These are phyloP conservation scores for Dermatemys mawii DNA, from an alignment of 2,113 vertebrate species.

Conservation along the genomic window DNA sequence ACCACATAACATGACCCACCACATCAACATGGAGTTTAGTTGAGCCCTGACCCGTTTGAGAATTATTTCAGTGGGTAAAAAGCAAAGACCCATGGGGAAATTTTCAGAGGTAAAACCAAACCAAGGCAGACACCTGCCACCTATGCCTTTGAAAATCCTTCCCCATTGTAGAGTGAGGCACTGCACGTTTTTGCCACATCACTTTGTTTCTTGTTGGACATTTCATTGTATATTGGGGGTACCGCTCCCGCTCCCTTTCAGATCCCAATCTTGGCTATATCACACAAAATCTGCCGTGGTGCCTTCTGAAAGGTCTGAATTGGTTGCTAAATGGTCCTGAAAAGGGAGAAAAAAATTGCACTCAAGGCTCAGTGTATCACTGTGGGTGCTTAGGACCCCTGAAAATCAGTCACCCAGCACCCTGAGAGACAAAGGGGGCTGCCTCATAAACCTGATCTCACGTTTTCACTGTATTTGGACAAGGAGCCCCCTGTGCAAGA, in stretches of 20 bases:
- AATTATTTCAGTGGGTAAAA: too few relatives aligned
- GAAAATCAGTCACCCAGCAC: not conserved
- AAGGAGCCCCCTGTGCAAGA: not conserved
- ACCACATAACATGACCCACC: not conserved
- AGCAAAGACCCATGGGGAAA: not conserved
- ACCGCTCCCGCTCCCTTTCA: not conserved
- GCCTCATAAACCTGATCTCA: not conserved
- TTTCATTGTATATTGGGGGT: not conserved
- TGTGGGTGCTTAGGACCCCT: not conserved
- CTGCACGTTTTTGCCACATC: not conserved
- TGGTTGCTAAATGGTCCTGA: not conserved
- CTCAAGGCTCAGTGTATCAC: not conserved
- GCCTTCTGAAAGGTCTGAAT: not conserved
- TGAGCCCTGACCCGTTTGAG: too few relatives aligned
- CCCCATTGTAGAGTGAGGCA: fast-evolving
- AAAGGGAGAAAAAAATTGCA: not conserved
- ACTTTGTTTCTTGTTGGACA: not conserved
- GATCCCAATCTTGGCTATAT: not conserved
- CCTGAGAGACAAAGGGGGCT: not conserved
- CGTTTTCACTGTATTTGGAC: not conserved
- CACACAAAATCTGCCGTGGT: not conserved
- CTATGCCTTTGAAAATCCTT: fast-evolving
- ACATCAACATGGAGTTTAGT: too few relatives aligned
- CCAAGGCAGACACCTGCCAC: too few relatives aligned
- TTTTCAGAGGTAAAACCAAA: not conserved